phyloP scores from a whole-genome alignment of 2,797 vertebrate species.

The Choloepus didactylus region DNA sequence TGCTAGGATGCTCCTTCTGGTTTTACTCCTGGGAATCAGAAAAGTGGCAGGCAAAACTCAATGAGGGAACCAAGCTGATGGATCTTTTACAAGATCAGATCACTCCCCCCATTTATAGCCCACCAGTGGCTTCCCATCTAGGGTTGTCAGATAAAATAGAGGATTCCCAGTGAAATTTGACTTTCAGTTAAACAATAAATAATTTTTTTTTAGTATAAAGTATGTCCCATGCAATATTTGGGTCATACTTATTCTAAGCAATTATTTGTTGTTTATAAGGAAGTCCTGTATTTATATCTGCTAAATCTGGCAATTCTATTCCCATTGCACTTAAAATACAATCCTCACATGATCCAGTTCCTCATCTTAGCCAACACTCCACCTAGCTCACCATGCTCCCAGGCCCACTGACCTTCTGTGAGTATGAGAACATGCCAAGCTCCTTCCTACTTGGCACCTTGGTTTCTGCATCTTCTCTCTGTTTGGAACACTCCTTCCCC shows the following conservation, averaged over 20 bases:
- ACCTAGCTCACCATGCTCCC: neutral
- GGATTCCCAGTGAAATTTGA: neutral
- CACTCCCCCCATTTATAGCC: neutral
- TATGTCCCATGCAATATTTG: neutral
- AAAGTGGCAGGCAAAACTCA: neutral
- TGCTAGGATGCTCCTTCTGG: fast-evolving
- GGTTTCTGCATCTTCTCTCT: no score
- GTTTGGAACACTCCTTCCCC: neutral
- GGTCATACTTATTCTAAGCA: neutral
- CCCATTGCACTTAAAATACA: neutral
- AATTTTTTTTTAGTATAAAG: neutral
- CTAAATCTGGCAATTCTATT: neutral
- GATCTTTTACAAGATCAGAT: neutral
- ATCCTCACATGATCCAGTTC: neutral
- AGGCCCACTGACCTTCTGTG: neutral
- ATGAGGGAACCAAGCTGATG: neutral
- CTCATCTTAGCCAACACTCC: neutral
- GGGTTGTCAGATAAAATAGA: neutral
- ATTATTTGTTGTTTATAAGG: neutral
- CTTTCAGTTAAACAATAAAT: neutral
- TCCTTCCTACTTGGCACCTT: neutral
- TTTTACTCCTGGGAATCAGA: neutral
- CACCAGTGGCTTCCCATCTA: no score
- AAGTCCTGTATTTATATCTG: neutral
- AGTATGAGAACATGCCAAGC: neutral